Conservation (phyloP, 1,140 invertebrate species). For the Drosophila parabipectinata region DNA sequence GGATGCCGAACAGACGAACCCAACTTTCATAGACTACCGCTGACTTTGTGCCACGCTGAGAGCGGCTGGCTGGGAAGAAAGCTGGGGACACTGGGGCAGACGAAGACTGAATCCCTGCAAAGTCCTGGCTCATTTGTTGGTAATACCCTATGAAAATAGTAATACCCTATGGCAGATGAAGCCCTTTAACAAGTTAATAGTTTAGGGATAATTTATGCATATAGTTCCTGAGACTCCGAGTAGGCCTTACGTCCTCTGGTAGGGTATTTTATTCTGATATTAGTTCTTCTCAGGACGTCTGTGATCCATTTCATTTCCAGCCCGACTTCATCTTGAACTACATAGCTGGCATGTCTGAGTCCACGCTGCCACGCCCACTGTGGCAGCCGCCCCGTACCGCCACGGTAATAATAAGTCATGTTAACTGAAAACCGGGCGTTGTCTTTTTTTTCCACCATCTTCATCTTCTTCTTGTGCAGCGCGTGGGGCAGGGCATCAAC, state of each 20-base stretch:
- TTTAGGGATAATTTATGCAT: no score
- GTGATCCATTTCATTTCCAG: constrained; percentile 42
- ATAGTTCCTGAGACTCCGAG: not conserved
- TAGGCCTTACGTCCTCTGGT: not conserved
- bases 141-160: not conserved
- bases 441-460: constrained; percentile 42
- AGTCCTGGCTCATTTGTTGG: constrained; percentile 69
- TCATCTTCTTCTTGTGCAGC: constrained; percentile 1
- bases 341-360: constrained; percentile 45
- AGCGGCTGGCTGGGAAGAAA: constrained; percentile 25
- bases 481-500: constrained; percentile 33
- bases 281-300: constrained; percentile 19
- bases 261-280: constrained; percentile 32
- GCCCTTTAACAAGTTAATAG: no score
- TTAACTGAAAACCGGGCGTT: constrained; percentile 75
- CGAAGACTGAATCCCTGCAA: constrained; percentile 6
- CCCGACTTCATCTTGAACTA: constrained; percentile 57
- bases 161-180: constrained; percentile 5
- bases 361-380: constrained; percentile 36
- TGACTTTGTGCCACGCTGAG: constrained; percentile 47
- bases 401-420: constrained; percentile 74
- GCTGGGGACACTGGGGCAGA: constrained; percentile 1
- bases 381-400: not conserved
- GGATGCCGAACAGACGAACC: constrained; percentile 42
- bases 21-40: constrained; percentile 72